A percentile compares a stretch with the other conserved stretches of the same genome.
phyloP scores from a whole-genome alignment of 2,797 vertebrate genomes.

The Phrynocephalus vlangalii region DNA sequence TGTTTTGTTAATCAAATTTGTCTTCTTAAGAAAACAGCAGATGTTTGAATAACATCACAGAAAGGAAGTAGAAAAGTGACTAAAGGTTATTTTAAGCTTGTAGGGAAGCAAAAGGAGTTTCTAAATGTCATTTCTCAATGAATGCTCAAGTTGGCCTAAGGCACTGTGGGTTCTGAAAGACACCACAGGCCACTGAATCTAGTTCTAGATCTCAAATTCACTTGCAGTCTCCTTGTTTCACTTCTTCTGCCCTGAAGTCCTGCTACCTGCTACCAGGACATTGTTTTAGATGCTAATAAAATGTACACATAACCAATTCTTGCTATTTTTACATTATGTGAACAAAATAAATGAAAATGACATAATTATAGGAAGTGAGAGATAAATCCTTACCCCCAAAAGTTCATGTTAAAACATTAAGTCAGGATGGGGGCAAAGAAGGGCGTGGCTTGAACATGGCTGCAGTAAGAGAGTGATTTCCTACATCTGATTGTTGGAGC shows the following conservation, averaged over 20 bases:
- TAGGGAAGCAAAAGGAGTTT: background rate
- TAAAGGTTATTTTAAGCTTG: slow-evolving; percentile 11
- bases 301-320: too few relatives aligned
- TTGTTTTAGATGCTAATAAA: background rate
- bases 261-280: background rate
- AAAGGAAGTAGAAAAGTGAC: background rate
- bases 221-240: background rate
- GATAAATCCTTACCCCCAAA: background rate
- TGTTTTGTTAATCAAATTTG: background rate
- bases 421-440: background rate
- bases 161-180: background rate
- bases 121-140: slow-evolving; percentile 2
- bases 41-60: slow-evolving; percentile 7
- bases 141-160: background rate
- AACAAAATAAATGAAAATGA: background rate
- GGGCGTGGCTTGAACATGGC: too few relatives aligned
- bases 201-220: background rate
- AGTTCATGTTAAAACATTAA: too few relatives aligned
- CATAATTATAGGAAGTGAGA: background rate
- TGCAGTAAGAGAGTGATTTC: too few relatives aligned
- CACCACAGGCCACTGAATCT: background rate
- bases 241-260: background rate
- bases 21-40: background rate
- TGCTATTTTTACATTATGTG: too few relatives aligned
- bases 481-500: too few relatives aligned